Conservation (phyloP, 2,113 vertebrate species). For the Hoplias malabaricus region DNA sequence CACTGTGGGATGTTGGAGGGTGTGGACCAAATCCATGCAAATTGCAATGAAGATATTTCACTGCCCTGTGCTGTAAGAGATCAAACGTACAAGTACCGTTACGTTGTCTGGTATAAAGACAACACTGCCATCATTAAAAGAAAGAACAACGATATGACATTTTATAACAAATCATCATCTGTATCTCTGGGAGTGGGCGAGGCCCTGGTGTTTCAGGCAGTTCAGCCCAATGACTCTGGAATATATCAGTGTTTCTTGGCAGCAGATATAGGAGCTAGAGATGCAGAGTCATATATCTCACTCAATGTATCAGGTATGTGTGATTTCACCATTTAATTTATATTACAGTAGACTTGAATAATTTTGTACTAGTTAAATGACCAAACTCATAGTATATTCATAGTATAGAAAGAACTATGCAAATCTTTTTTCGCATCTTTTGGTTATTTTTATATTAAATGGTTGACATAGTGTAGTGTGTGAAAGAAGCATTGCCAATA, state of each 20-base stretch:
- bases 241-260: constrained; percentile 41
- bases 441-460: background rate
- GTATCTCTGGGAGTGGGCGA: constrained; percentile 18
- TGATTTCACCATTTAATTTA: background rate
- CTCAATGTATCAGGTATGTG: constrained; percentile 49
- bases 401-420: no score
- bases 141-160: background rate
- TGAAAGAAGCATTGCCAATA: no score
- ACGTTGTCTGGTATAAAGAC: constrained; percentile 20
- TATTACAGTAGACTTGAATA: background rate
- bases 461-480: no score
- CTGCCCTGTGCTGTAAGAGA: constrained; percentile 29
- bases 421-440: background rate
- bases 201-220: constrained; percentile 21
- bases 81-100: background rate
- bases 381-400: no score
- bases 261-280: constrained; percentile 39
- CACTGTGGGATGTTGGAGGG: background rate
- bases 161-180: constrained; percentile 15
- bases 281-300: background rate
- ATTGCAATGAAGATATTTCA: constrained; percentile 1
- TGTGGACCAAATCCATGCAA: background rate
- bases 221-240: constrained; percentile 41
- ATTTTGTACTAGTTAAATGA: background rate
- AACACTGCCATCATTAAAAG: constrained; percentile 25